Evolutionary conservation across 2,113 vertebrate species (phyloP).

Genomic region (Tyto alba): DNA sequence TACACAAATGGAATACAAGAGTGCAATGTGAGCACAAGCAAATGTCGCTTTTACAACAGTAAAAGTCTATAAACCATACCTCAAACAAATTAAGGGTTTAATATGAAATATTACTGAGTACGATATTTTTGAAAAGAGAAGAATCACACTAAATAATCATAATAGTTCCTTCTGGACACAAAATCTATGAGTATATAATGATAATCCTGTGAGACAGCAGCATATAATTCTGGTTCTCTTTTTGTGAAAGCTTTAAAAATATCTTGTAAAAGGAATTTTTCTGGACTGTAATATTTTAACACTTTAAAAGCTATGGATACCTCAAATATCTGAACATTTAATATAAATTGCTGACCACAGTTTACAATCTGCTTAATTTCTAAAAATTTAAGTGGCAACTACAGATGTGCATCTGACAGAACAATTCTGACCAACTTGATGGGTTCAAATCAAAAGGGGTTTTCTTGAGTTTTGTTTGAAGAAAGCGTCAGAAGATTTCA

Average conservation of each 20-base stretch:
- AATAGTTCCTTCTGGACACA: neutral
- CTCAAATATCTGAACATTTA: neutral
- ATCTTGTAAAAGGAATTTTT: neutral
- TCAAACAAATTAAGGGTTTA: neutral
- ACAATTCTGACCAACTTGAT: neutral
- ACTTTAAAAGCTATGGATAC: neutral
- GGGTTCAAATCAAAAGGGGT: neutral
- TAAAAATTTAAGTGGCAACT: neutral
- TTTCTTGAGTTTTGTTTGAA: neutral
- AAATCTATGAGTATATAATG: neutral
- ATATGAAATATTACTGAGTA: neutral
- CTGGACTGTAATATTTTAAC: neutral
- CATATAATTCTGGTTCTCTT: neutral
- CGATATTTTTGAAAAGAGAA: neutral
- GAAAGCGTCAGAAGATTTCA: neutral
- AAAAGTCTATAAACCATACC: neutral
- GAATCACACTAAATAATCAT: neutral
- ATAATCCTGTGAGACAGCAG: neutral
- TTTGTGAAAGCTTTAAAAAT: neutral
- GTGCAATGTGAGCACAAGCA: neutral
- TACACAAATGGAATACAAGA: neutral
- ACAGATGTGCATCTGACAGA: neutral
- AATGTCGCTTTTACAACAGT: neutral
- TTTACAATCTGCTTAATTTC: neutral
- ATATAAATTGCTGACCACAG: neutral